A percentile compares a stretch with the other conserved stretches of the same genome.
Evolutionary conservation across 2,797 vertebrate genomes (phyloP).

Genomic region (Hippocampus kuda): DNA sequence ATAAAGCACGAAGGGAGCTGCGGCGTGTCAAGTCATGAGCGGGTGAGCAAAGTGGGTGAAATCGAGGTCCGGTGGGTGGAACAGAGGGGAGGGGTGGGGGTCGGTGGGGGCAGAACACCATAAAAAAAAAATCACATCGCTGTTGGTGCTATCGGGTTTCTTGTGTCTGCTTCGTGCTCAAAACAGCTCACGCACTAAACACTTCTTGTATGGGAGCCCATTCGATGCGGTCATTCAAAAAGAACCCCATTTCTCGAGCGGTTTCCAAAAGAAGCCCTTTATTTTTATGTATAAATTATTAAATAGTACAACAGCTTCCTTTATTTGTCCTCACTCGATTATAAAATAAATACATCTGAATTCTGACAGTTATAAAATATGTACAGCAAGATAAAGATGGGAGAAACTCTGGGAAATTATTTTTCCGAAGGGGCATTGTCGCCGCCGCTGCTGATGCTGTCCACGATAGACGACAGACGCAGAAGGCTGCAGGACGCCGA

Average conservation of each 20-base stretch:
- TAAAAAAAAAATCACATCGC: constrained; percentile 8
- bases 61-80: background rate
- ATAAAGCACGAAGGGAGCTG: background rate
- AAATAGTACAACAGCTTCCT: background rate
- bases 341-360: constrained; percentile 10
- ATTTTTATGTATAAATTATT: constrained; percentile 1
- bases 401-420: constrained; percentile 18
- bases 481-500: constrained; percentile 85
- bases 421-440: constrained; percentile 58
- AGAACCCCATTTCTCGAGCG: background rate
- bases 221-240: background rate
- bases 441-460: constrained; percentile 81
- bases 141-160: constrained; percentile 8
- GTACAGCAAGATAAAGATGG: constrained; percentile 31
- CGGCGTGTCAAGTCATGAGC: background rate
- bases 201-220: background rate
- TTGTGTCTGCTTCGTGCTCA: background rate
- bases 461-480: constrained; percentile 91
- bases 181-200: background rate
- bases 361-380: constrained; percentile 40
- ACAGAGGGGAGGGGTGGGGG: background rate
- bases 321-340: background rate
- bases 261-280: background rate
- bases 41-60: background rate
- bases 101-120: background rate